Conservation (phyloP, 1,140 invertebrate genomes). For the Procambarus virginalis region DNA sequence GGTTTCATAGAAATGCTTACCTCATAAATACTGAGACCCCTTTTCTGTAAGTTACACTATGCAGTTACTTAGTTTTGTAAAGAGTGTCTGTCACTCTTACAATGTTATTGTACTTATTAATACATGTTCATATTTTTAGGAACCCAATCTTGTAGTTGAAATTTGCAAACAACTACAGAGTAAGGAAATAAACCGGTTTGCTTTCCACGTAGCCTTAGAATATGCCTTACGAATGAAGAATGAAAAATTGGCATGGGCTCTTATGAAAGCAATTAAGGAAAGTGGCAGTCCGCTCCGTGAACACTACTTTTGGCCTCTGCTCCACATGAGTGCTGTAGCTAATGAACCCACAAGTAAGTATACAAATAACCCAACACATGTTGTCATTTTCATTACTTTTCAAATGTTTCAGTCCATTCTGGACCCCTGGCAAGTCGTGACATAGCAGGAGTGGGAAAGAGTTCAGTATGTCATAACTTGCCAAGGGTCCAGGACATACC, state of each 20-base stretch:
- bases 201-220: slow-evolving; percentile 36
- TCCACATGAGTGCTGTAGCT: slow-evolving; percentile 10
- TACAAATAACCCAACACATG: background rate
- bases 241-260: slow-evolving; percentile 33
- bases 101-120: background rate
- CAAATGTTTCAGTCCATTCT: too few species aligned
- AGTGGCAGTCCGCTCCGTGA: slow-evolving; percentile 10
- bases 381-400: too few species aligned
- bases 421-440: too few species aligned
- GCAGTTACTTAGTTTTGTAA: too few species aligned
- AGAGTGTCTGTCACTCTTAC: too few species aligned
- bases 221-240: background rate
- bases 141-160: slow-evolving; percentile 17
- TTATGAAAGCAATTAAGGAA: slow-evolving; percentile 11
- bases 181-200: slow-evolving; percentile 28
- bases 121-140: background rate
- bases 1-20: too few species aligned
- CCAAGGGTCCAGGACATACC: too few species aligned
- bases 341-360: slow-evolving; percentile 19
- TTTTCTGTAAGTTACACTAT: too few species aligned
- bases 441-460: too few species aligned
- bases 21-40: too few species aligned
- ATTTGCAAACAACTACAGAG: slow-evolving; percentile 16
- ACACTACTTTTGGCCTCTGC: slow-evolving; percentile 48
- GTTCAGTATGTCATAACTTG: too few species aligned